These are phyloP conservation scores for Planiliza haematocheilus DNA, from an alignment of 2,113 vertebrate genomes.

Conservation along the genomic window DNA sequence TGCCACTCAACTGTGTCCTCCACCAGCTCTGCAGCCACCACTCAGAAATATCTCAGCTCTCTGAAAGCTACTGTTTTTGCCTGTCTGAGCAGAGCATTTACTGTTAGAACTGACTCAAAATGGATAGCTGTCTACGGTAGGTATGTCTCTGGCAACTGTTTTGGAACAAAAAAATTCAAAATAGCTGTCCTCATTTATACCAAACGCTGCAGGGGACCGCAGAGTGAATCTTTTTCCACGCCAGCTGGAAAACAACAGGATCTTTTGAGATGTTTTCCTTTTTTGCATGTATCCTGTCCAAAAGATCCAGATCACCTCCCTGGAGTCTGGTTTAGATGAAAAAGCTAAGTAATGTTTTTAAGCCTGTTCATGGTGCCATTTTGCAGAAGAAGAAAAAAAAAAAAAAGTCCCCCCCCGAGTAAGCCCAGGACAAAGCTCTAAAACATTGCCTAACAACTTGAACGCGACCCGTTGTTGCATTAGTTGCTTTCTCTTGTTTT, in stretches of 20 bases:
- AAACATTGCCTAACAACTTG: slow-evolving; percentile 67
- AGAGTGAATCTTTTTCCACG: slow-evolving; percentile 41
- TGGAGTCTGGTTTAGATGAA: slow-evolving; percentile 51
- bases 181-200: slow-evolving; percentile 22
- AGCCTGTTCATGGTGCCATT: slow-evolving; percentile 37
- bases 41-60: slow-evolving; percentile 11
- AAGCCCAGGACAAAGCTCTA: slow-evolving; percentile 45
- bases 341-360: slow-evolving; percentile 60
- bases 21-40: slow-evolving; percentile 15
- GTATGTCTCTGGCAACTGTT: slow-evolving; percentile 42
- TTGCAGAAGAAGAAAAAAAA: slow-evolving; percentile 1
- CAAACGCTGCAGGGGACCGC: background rate
- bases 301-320: slow-evolving; percentile 44
- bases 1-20: slow-evolving; percentile 44
- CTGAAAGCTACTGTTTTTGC: slow-evolving; percentile 1
- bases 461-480: slow-evolving; percentile 38
- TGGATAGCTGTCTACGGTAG: slow-evolving; percentile 33
- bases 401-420: slow-evolving; percentile 3
- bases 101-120: slow-evolving; percentile 17
- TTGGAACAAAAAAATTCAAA: slow-evolving; percentile 30
- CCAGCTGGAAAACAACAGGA: slow-evolving; percentile 29
- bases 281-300: slow-evolving; percentile 56
- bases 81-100: slow-evolving; percentile 22
- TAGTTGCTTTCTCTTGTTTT: slow-evolving; percentile 83
- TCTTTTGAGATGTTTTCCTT: slow-evolving; percentile 45